These are phyloP conservation scores for Crepidodera aurea DNA, from an alignment of 2,888 invertebrate species.

Conservation along the genomic window DNA sequence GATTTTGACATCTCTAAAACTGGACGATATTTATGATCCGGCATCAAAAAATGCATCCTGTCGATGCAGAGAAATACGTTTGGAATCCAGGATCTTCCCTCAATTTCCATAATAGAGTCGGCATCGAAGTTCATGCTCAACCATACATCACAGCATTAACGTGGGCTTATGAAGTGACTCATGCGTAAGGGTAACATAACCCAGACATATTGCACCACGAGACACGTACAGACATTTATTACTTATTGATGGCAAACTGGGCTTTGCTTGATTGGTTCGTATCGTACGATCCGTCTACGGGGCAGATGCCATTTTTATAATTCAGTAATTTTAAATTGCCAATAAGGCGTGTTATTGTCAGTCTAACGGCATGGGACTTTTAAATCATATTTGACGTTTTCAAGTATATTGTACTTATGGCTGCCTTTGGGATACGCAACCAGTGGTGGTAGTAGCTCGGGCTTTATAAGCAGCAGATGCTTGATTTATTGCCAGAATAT, in stretches of 20 bases:
- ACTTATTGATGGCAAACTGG: constrained; percentile 57
- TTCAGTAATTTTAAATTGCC: constrained; percentile 51
- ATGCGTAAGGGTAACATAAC: constrained; percentile 53
- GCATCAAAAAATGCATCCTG: constrained; percentile 27
- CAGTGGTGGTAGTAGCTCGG: constrained; percentile 42
- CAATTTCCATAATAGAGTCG: constrained; percentile 52
- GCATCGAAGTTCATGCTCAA: constrained; percentile 49
- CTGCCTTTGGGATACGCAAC: constrained; percentile 47
- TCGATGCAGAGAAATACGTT: constrained; percentile 21
- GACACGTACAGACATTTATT: constrained; percentile 52
- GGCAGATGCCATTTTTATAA: constrained; percentile 56
- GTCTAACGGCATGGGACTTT: constrained; percentile 37
- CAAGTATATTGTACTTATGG: constrained; percentile 46
- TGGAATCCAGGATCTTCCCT: constrained; percentile 34
- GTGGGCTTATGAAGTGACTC: constrained; percentile 55
- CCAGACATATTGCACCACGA: constrained; percentile 49
- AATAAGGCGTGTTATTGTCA: constrained; percentile 53
- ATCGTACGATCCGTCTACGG: constrained; percentile 48
- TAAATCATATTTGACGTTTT: constrained; percentile 58
- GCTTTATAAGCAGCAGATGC: constrained; percentile 51
- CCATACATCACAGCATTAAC: constrained; percentile 54
- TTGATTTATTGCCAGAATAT: constrained; percentile 41
- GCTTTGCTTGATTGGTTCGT: constrained; percentile 52
- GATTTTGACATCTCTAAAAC: constrained; percentile 15
- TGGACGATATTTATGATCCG: constrained; percentile 9